Evolutionary conservation across 2,888 invertebrate species (phyloP), one percentile per base, ranked within the genome.

Genomic region (Phaedon cochleariae): DNA sequence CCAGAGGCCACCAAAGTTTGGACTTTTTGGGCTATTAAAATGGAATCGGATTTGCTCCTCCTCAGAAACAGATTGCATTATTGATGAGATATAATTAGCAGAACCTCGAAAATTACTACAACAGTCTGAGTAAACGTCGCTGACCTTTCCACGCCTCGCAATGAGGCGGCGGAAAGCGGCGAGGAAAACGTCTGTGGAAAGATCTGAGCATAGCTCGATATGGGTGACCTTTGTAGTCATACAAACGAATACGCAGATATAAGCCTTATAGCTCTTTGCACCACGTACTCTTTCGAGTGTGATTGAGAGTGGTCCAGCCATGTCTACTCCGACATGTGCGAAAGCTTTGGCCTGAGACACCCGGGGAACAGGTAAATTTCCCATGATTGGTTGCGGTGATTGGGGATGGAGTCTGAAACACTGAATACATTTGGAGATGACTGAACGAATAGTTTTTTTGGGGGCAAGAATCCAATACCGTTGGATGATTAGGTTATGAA

Each of bases 341-440:
- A 76, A 74, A 10, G 72, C 62, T 22, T 62, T 64, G 3, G 63
- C 53, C 41, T 66, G 68, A 9, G 59, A 61, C 2, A 73, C 59
- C n/a, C 77, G 59, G 12, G 52, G 34, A 15, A 20, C 20, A 2
- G 77, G 77, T 22, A 78, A 59, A 62, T 76, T 63, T 15, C 74
- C 75, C 77, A 79, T 78, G 2, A 73, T 21, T 57, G 75, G 75
- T 15, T 54, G n/a, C 17, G 66, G 45, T 17, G 61, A n/a, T 21
- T 20, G 34, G 1, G 72, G 63, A 17, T 74, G 70, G 15, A 59
- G 59, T 45, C 62, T 67, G 31, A 65, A 70, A 41, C 72, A 74
- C 46, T 53, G 69, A n/a, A 26, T 26, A 26, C 26, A 26, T 26
- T 26, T 7, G 68, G 55, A 59, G 7, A 75, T 51, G n/a, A 46